These are phyloP conservation scores for Bembecia ichneumoniformis DNA, from an alignment of 2,888 invertebrate genomes.

Conservation along the genomic window DNA sequence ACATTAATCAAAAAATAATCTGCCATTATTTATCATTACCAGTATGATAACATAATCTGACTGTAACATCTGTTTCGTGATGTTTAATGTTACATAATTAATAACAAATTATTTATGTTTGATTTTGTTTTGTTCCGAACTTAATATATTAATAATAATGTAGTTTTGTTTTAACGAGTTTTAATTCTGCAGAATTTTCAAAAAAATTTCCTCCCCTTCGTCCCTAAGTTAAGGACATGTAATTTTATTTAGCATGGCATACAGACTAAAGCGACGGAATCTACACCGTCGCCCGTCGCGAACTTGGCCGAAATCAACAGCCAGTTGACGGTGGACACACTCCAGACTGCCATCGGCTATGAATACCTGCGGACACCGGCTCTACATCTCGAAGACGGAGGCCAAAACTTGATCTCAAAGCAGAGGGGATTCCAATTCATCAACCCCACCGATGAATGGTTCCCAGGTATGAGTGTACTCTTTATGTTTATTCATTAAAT, in stretches of 20 bases:
- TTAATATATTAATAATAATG: too few relatives aligned
- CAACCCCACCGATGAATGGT: constrained; percentile 91
- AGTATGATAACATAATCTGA: too few relatives aligned
- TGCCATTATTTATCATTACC: too few relatives aligned
- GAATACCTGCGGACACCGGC: constrained; percentile 85
- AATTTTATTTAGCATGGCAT: constrained; percentile 81
- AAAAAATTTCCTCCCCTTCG: too few relatives aligned
- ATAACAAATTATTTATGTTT: too few relatives aligned
- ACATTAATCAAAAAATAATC: neutral
- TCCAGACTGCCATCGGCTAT: constrained; percentile 86
- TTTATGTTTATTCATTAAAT: neutral
- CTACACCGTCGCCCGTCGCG: constrained; percentile 84
- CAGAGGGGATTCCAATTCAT: constrained; percentile 89
- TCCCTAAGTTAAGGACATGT: constrained; percentile 44
- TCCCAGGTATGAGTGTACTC: constrained; percentile 74
- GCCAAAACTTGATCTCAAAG: constrained; percentile 77
- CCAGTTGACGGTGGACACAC: constrained; percentile 77
- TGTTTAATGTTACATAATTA: too few relatives aligned
- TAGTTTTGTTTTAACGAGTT: too few relatives aligned
- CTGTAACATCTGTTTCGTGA: too few relatives aligned
- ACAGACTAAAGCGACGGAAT: constrained; percentile 87
- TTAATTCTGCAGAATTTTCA: too few relatives aligned
- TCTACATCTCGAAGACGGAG: constrained; percentile 78
- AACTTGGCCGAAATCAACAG: constrained; percentile 86
- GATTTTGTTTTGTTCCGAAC: too few relatives aligned